Conservation (phyloP, 2,113 vertebrate species). For the Aramus guarauna region DNA sequence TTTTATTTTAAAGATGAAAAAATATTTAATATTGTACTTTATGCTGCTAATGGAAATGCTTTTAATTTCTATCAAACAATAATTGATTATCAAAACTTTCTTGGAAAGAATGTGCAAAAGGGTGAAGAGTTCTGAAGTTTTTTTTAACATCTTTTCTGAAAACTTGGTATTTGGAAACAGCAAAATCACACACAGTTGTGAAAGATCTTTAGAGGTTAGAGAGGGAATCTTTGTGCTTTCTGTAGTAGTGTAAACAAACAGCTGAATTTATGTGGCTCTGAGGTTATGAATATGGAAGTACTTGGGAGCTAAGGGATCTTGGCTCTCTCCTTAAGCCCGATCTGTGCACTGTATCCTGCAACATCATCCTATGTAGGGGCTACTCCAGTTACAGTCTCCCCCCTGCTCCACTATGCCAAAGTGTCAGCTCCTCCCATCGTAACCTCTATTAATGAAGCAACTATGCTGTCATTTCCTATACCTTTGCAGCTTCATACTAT, state of each 20-base stretch:
- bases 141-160: background rate
- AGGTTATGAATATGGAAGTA: background rate
- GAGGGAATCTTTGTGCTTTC: background rate
- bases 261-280: background rate
- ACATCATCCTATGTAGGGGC: fast-evolving
- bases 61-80: background rate
- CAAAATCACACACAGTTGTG: background rate
- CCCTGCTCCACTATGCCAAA: too few relatives aligned
- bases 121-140: background rate
- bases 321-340: background rate
- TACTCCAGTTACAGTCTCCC: background rate
- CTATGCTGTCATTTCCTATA: background rate
- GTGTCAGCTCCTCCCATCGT: background rate
- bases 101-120: background rate
- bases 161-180: background rate
- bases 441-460: background rate
- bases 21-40: background rate
- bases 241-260: background rate
- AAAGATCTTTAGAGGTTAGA: background rate
- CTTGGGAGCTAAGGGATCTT: background rate
- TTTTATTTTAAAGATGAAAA: background rate
- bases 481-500: background rate
- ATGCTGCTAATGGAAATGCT: background rate
- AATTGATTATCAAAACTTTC: background rate
- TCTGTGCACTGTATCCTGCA: background rate